Evolutionary conservation across 2,888 invertebrate genomes (phyloP).

Genomic region (Drosophila nr. fundita): DNA sequence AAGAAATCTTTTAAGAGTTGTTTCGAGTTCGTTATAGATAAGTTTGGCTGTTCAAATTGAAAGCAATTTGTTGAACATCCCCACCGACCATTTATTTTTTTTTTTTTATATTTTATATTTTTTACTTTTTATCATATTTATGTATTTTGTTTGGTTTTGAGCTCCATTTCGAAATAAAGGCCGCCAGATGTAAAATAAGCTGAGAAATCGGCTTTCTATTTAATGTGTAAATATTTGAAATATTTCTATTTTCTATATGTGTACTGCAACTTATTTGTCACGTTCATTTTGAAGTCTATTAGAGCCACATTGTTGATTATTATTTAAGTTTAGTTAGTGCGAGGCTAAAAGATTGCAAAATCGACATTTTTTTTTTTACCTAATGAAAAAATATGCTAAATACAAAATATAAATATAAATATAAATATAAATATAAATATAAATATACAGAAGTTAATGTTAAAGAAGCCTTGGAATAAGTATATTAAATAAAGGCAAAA

Average conservation of each 20-base stretch:
- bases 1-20: background rate
- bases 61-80: slow-evolving; percentile 68
- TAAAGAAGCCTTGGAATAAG: slow-evolving; percentile 19
- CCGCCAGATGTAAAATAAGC: slow-evolving; percentile 44
- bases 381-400: slow-evolving; percentile 36
- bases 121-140: slow-evolving; percentile 11
- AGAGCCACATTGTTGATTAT: slow-evolving; percentile 84
- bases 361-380: slow-evolving; percentile 32
- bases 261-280: slow-evolving; percentile 42
- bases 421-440: background rate
- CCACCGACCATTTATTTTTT: slow-evolving; percentile 70
- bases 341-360: slow-evolving; percentile 80
- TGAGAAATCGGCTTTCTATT: slow-evolving; percentile 40
- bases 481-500: slow-evolving; percentile 15
- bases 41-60: background rate
- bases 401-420: background rate
- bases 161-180: slow-evolving; percentile 26
- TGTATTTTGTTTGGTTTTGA: slow-evolving; percentile 7
- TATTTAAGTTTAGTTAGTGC: slow-evolving; percentile 85
- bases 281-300: slow-evolving; percentile 76
- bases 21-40: slow-evolving; percentile 7
- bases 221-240: slow-evolving; percentile 53
- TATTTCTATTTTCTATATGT: slow-evolving; percentile 48
- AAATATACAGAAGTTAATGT: background rate
- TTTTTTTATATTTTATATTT: slow-evolving; percentile 15